Percentiles rank a stretch among this genome's conserved stretches.
Conservation (phyloP, 1,140 invertebrate species). For the Ceratosolen fusciceps region DNA sequence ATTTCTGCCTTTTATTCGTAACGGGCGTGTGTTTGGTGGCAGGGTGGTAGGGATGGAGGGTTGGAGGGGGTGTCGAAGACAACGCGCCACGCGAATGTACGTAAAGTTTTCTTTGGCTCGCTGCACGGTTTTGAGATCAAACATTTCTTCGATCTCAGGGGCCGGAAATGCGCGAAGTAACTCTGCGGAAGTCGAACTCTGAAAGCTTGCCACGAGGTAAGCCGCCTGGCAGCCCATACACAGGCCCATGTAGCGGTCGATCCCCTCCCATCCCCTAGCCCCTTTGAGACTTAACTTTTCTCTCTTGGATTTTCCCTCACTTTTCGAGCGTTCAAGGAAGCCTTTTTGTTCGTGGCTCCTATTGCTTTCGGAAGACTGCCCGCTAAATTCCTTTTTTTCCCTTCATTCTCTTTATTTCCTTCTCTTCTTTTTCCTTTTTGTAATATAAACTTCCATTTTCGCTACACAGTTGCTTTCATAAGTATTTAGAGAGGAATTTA, state of each 20-base stretch:
- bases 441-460: neutral
- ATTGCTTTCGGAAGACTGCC: too few species aligned
- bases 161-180: constrained; percentile 57
- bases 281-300: constrained; percentile 8
- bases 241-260: neutral
- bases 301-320: neutral
- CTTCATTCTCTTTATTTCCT: too few species aligned
- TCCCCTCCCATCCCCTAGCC: neutral
- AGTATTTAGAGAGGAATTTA: neutral
- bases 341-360: neutral
- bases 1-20: constrained; percentile 58
- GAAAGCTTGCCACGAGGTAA: neutral
- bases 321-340: neutral
- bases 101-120: constrained; percentile 53
- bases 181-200: constrained; percentile 54
- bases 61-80: neutral
- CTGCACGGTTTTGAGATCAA: constrained; percentile 2
- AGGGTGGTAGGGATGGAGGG: too few species aligned
- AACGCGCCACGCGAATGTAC: neutral
- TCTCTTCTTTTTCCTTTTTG: too few species aligned
- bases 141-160: constrained; percentile 19
- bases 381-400: too few species aligned
- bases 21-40: neutral
- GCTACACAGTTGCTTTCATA: neutral
- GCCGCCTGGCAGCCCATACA: too few species aligned